These are phyloP conservation scores for Furcula furcula DNA, from an alignment of 2,888 invertebrate genomes.

Conservation along the genomic window DNA sequence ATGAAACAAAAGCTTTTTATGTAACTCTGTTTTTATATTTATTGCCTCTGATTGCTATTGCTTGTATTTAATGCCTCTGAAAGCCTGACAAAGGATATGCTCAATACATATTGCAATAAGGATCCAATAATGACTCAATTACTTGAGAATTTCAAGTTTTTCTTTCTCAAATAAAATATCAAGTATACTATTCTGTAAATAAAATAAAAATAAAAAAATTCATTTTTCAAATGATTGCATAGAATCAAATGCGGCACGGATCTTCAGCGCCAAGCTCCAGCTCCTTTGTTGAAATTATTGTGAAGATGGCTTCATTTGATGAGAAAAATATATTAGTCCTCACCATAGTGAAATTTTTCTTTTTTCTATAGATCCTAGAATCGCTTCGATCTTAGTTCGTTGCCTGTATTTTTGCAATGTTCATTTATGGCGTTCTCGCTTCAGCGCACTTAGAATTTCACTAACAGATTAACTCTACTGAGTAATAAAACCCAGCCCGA, in stretches of 20 bases:
- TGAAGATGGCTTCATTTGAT: background rate
- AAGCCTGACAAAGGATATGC: constrained; percentile 4
- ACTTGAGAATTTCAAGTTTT: constrained; percentile 12
- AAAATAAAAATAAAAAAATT: too few species aligned
- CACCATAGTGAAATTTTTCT: constrained; percentile 2
- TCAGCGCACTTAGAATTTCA: too few species aligned
- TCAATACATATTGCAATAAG: constrained; percentile 1
- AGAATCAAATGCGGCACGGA: constrained; percentile 5
- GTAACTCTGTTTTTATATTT: too few species aligned
- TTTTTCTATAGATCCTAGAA: background rate
- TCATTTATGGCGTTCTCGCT: too few species aligned
- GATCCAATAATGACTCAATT: constrained; percentile 1
- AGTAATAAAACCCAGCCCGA: too few species aligned
- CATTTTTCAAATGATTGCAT: constrained; percentile 8
- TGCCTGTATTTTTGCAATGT: too few species aligned
- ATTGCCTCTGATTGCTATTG: too few species aligned
- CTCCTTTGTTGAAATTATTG: constrained; percentile 4
- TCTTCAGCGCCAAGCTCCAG: constrained; percentile 2
- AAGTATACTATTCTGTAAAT: too few species aligned
- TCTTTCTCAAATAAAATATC: background rate
- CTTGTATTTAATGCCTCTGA: too few species aligned
- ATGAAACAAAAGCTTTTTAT: too few species aligned
- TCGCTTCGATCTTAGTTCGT: too few species aligned
- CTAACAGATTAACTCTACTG: too few species aligned
- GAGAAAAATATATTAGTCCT: constrained; percentile 1